phyloP scores from a whole-genome alignment of 2,888 invertebrate species.

The Ferdinandea cuprea region DNA sequence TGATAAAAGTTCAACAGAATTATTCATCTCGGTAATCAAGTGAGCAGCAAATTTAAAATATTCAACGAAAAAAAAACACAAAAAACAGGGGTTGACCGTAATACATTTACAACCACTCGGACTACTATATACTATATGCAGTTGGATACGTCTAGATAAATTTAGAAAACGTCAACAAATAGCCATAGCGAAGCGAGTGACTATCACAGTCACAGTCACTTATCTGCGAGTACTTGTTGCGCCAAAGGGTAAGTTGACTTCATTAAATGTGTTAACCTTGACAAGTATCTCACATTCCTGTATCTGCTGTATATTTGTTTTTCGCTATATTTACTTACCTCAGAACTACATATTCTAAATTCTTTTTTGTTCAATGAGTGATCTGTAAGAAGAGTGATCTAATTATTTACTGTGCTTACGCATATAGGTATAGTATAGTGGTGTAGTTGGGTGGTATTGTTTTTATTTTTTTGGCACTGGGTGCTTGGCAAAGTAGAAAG shows the following conservation, averaged over 20 bases:
- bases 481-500: constrained; percentile 10
- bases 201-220: constrained; percentile 5
- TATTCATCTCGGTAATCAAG: constrained; percentile 12
- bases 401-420: constrained; percentile 21
- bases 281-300: constrained; percentile 67
- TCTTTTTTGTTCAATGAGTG: constrained; percentile 2
- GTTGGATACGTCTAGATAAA: constrained; percentile 43
- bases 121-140: constrained; percentile 15
- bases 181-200: constrained; percentile 29
- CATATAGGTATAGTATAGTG: too few relatives aligned
- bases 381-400: constrained; percentile 25
- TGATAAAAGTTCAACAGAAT: constrained; percentile 35
- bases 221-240: constrained; percentile 60
- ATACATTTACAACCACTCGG: constrained; percentile 18
- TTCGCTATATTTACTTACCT: constrained; percentile 31
- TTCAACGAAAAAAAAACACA: neutral
- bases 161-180: constrained; percentile 11
- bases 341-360: constrained; percentile 1
- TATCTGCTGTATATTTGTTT: constrained; percentile 11
- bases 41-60: constrained; percentile 47
- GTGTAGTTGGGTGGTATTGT: too few relatives aligned
- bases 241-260: constrained; percentile 72
- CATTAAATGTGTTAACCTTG: constrained; percentile 68
- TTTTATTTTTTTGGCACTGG: constrained; percentile 20
- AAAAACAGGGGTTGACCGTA: constrained; percentile 49